These are phyloP conservation scores for Cheilinus undulatus DNA, from an alignment of 2,113 vertebrate genomes.

Conservation along the genomic window DNA sequence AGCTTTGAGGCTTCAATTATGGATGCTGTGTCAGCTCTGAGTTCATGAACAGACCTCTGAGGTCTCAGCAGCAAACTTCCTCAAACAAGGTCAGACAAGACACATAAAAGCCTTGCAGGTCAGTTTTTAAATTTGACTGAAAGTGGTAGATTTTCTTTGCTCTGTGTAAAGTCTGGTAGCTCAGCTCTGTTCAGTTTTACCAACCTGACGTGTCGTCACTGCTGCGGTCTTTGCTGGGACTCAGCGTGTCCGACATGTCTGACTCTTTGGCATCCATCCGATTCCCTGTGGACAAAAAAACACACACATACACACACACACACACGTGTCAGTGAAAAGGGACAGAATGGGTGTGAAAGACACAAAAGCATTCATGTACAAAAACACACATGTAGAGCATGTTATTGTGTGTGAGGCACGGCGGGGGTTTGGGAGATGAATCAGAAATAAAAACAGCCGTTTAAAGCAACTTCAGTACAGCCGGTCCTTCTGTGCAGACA, in stretches of 20 bases:
- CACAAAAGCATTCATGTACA: neutral
- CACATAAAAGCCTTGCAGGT: too few relatives aligned
- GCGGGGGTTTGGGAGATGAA: neutral
- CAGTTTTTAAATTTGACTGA: too few relatives aligned
- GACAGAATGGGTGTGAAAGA: neutral
- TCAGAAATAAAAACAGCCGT: conserved; percentile 11
- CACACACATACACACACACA: conserved; percentile 15
- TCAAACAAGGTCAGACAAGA: too few relatives aligned
- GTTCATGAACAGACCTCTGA: too few relatives aligned
- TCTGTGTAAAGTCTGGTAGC: too few relatives aligned
- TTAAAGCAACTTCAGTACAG: too few relatives aligned
- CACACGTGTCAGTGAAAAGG: neutral
- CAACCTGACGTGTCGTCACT: conserved; percentile 97
- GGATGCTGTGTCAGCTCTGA: too few relatives aligned
- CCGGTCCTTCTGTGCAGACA: too few relatives aligned
- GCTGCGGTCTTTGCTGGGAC: conserved; percentile 98
- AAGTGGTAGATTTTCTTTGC: too few relatives aligned
- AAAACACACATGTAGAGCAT: neutral
- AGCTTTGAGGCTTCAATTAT: too few relatives aligned
- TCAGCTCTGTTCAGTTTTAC: too few relatives aligned
- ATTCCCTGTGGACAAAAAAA: conserved; percentile 85
- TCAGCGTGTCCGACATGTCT: conserved; percentile 98
- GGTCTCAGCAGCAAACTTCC: too few relatives aligned
- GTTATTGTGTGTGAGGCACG: neutral
- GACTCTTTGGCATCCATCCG: conserved; percentile 93